Evolutionary conservation across 2,888 invertebrate genomes (phyloP).

Genomic region (Hanleya hanleyi): DNA sequence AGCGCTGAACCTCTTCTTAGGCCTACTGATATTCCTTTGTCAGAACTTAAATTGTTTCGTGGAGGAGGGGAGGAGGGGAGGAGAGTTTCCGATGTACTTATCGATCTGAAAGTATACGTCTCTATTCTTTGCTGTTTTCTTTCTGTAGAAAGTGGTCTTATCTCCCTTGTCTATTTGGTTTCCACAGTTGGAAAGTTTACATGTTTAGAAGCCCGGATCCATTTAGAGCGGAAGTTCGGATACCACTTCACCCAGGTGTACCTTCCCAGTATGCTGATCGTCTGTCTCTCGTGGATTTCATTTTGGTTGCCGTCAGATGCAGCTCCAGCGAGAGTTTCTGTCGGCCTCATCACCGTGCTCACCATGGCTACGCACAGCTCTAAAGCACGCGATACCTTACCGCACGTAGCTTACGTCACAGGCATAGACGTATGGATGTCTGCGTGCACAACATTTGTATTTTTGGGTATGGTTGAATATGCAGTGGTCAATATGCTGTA

Average conservation of each 20-base stretch:
- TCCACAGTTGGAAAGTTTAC: neutral
- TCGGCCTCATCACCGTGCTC: conserved; percentile 6
- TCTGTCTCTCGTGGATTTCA: neutral
- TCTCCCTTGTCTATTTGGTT: no score
- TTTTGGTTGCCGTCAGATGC: neutral
- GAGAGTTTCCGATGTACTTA: no score
- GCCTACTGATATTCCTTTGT: no score
- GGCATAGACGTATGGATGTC: neutral
- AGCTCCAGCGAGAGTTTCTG: neutral
- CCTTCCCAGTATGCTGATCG: neutral
- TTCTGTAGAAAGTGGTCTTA: no score
- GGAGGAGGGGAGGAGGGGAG: no score
- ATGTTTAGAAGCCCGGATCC: neutral
- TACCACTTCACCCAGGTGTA: neutral
- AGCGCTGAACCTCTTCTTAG: no score
- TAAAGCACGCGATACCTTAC: neutral
- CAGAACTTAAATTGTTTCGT: no score
- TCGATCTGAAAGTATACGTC: no score
- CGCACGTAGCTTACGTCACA: neutral
- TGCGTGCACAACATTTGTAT: neutral
- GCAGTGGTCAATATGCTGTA: neutral
- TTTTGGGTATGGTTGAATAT: neutral
- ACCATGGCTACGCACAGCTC: neutral
- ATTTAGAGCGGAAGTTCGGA: neutral
- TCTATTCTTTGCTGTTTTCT: no score